Conservation (phyloP, 1,140 invertebrate genomes). For the Musca domestica region DNA sequence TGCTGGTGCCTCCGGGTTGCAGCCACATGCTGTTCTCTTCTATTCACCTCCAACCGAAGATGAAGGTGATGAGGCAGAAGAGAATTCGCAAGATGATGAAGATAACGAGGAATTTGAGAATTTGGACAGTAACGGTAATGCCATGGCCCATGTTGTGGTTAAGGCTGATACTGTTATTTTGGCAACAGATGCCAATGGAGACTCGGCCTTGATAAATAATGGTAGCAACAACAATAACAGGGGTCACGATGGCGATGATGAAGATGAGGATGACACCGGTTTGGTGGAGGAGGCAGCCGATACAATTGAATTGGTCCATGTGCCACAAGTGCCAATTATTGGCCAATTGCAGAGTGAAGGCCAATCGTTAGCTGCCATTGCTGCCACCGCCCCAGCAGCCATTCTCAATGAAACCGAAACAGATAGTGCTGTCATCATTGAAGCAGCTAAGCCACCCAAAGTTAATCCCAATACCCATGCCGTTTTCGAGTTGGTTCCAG, state of each 20-base stretch:
- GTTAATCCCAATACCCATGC: conserved; percentile 48
- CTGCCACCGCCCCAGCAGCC: not conserved
- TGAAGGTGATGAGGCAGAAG: conserved; percentile 1
- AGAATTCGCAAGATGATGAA: not conserved
- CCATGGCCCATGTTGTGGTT: too few relatives aligned
- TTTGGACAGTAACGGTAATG: not conserved
- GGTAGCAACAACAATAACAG: not conserved
- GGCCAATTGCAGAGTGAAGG: conserved; percentile 12
- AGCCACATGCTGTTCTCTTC: not conserved
- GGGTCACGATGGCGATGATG: not conserved
- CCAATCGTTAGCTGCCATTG: not conserved
- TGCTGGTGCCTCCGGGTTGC: not conserved
- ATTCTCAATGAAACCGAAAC: conserved; percentile 21
- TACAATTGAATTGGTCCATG: not conserved
- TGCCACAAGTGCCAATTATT: conserved; percentile 11
- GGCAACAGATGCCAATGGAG: too few relatives aligned
- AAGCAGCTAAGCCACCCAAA: conserved; percentile 43
- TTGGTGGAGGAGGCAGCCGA: not conserved
- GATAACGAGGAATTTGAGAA: conserved; percentile 2
- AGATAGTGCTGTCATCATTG: conserved; percentile 41
- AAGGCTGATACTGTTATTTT: too few relatives aligned
- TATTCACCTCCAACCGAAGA: conserved; percentile 11
- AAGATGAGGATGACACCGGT: conserved; percentile 23
- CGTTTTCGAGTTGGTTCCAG: conserved; percentile 45
- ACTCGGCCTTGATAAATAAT: too few relatives aligned